Conservation (phyloP, 2,797 vertebrate species). For the Menidia menidia region DNA sequence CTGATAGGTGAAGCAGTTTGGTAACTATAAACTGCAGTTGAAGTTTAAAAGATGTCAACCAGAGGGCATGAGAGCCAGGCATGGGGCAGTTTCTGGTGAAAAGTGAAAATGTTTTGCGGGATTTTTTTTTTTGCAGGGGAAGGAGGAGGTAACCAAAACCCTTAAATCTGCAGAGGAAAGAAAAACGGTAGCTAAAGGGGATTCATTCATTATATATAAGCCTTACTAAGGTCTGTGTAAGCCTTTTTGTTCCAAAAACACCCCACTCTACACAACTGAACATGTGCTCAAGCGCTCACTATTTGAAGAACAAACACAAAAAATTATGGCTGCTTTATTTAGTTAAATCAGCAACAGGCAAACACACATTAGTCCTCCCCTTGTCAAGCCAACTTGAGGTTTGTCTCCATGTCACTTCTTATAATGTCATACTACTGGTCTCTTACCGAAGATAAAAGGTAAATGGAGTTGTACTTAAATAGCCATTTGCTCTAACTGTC, state of each 20-base stretch:
- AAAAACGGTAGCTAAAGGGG: constrained; percentile 65
- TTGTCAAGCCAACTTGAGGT: constrained; percentile 16
- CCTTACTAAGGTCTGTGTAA: constrained; percentile 73
- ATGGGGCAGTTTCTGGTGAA: constrained; percentile 30
- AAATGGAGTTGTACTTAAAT: no score
- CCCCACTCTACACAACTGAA: constrained; percentile 51
- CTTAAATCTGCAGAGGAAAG: constrained; percentile 72
- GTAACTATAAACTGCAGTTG: constrained; percentile 44
- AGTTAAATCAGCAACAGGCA: constrained; percentile 61
- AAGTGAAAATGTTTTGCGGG: constrained; percentile 21
- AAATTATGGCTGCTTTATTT: constrained; percentile 53
- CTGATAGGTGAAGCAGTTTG: constrained; percentile 48
- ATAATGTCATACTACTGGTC: constrained; percentile 34
- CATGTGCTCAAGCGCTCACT: constrained; percentile 12
- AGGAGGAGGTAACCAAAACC: constrained; percentile 51
- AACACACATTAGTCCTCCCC: constrained; percentile 31
- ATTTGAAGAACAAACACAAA: constrained; percentile 46
- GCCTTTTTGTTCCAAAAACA: constrained; percentile 70
- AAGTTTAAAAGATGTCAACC: constrained; percentile 51
- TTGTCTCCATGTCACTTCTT: constrained; percentile 29
- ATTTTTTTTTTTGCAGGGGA: constrained; percentile 36
- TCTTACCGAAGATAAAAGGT: no score
- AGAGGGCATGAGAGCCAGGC: constrained; percentile 31
- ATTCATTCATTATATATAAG: constrained; percentile 79
- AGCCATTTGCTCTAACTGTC: constrained; percentile 49